phyloP scores from a whole-genome alignment of 1,140 invertebrate species.

The Drosophila orosa region DNA sequence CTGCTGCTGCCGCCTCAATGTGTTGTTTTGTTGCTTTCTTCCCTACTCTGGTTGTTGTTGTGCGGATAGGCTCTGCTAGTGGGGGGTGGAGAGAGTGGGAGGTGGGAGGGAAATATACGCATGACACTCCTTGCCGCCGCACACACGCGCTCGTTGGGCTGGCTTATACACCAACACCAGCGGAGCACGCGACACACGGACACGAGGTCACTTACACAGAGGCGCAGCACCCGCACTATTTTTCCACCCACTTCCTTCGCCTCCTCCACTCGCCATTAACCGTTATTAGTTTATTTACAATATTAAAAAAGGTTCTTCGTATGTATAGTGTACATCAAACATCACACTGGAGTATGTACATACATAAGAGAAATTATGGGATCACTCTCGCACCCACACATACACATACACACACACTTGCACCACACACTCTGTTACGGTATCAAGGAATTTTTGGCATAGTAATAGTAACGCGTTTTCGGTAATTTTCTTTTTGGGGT shows the following conservation, averaged over 20 bases:
- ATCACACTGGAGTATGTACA: constrained; percentile 37
- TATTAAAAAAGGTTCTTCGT: constrained; percentile 59
- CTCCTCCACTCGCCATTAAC: constrained; percentile 34
- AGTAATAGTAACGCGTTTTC: constrained; percentile 67
- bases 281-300: constrained; percentile 77
- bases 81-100: constrained; percentile 27
- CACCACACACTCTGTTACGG: constrained; percentile 3
- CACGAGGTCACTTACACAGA: constrained; percentile 78
- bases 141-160: constrained; percentile 37
- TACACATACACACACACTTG: constrained; percentile 11
- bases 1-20: constrained; percentile 16
- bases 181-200: constrained; percentile 71
- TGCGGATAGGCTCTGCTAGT: constrained; percentile 41
- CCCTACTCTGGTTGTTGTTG: constrained; percentile 55
- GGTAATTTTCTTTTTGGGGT: constrained; percentile 27
- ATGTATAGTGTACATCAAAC: constrained; percentile 43
- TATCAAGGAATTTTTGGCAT: constrained; percentile 54
- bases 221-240: constrained; percentile 40
- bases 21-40: constrained; percentile 24
- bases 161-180: constrained; percentile 42
- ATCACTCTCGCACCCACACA: constrained; percentile 11
- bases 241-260: constrained; percentile 12
- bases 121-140: constrained; percentile 80
- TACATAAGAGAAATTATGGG: constrained; percentile 20
- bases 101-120: constrained; percentile 71